Evolutionary conservation across 2,797 vertebrate genomes (phyloP).

Genomic region (Microcaecilia unicolor): DNA sequence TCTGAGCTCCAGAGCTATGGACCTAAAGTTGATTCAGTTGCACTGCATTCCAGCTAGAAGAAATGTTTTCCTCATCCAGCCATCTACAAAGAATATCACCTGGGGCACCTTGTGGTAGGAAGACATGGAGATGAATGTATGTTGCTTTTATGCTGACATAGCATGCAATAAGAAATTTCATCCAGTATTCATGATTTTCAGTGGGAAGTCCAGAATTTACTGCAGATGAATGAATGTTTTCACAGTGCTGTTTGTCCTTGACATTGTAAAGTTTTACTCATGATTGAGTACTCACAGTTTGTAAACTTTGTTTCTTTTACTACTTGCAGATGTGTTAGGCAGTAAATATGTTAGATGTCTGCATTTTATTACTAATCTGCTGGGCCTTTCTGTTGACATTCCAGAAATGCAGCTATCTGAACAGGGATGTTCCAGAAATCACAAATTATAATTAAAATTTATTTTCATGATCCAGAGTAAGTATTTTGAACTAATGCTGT

Average conservation of each 20-base stretch:
- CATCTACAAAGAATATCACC: constrained; percentile 29
- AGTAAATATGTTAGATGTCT: constrained; percentile 36
- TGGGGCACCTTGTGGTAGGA: too few relatives aligned
- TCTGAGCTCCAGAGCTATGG: constrained; percentile 9
- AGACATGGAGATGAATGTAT: constrained; percentile 36
- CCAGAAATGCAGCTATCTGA: constrained; percentile 15
- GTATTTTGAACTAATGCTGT: too few relatives aligned
- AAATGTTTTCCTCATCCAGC: constrained; percentile 26
- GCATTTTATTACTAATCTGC: constrained; percentile 27
- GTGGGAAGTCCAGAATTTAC: constrained; percentile 40
- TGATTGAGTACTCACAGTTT: constrained; percentile 27
- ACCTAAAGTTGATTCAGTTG: constrained; percentile 38
- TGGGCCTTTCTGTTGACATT: constrained; percentile 31
- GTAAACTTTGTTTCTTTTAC: constrained; percentile 34
- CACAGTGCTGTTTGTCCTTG: constrained; percentile 29
- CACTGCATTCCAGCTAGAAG: constrained; percentile 27
- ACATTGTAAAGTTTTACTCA: constrained; percentile 39
- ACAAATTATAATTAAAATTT: constrained; percentile 30
- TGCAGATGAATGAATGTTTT: constrained; percentile 43
- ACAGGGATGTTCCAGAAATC: constrained; percentile 40
- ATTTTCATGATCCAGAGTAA: constrained; percentile 26
- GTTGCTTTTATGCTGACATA: constrained; percentile 44
- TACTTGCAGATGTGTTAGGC: constrained; percentile 42
- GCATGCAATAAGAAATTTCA: constrained; percentile 40
- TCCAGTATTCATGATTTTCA: constrained; percentile 45